These are phyloP conservation scores for Cordylochernes scorpioides DNA, from an alignment of 2,888 invertebrate genomes.

Conservation along the genomic window DNA sequence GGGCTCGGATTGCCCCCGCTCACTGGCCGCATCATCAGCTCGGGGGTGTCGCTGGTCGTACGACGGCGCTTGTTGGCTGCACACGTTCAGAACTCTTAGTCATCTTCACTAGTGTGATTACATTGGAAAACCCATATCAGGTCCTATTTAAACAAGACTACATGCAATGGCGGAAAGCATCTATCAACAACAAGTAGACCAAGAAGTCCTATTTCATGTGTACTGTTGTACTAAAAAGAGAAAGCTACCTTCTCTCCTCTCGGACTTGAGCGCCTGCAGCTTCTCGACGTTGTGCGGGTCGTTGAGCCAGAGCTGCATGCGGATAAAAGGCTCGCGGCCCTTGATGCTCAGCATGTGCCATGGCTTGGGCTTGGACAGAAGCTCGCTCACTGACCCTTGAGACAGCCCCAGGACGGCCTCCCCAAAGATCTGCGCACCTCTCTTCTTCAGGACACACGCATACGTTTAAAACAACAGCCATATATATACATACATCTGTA, in stretches of 20 bases:
- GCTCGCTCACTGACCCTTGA: constrained; percentile 90
- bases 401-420: constrained; percentile 87
- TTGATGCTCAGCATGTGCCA: constrained; percentile 98
- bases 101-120: no score
- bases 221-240: neutral
- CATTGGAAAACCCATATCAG: no score
- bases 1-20: no score
- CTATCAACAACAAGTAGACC: no score
- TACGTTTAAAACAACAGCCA: no score
- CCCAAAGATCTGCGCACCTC: constrained; percentile 48
- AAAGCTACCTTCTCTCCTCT: constrained; percentile 37
- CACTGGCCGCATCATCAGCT: constrained; percentile 1
- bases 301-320: constrained; percentile 88
- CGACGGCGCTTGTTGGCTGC: constrained; percentile 10
- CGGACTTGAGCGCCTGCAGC: constrained; percentile 60
- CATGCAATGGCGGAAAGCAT: no score
- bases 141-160: no score
- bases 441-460: no score
- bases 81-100: constrained; percentile 2
- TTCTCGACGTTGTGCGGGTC: constrained; percentile 83
- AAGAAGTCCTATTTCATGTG: neutral
- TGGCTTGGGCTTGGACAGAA: constrained; percentile 88
- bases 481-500: no score
- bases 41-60: constrained; percentile 6
- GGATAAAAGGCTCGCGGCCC: constrained; percentile 79